phyloP scores from a whole-genome alignment of 2,888 invertebrate genomes.

The Aphodius granarius region DNA sequence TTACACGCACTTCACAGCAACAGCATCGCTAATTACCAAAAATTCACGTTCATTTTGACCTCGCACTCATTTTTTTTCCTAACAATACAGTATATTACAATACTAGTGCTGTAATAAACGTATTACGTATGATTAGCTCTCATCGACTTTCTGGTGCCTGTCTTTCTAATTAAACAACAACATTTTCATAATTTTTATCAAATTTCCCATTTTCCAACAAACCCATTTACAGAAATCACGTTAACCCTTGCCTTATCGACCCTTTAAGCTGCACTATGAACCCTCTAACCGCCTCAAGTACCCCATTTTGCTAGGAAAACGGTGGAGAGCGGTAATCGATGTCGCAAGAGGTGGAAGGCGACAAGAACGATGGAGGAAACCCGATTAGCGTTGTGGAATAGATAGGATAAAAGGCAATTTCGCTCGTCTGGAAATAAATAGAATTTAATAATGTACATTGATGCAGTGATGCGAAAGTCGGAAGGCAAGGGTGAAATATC shows the following conservation, averaged over 20 bases:
- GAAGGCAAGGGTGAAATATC: conserved; percentile 4
- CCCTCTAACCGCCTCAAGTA: neutral
- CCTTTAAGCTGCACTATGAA: neutral
- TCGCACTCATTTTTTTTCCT: no score
- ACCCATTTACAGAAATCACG: neutral
- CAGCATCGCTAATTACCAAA: no score
- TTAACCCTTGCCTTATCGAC: neutral
- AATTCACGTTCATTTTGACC: no score
- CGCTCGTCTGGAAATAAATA: conserved; percentile 18
- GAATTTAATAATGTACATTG: conserved; percentile 25
- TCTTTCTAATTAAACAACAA: no score
- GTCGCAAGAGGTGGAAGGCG: neutral
- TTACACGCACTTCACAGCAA: no score
- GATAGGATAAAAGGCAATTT: conserved; percentile 11
- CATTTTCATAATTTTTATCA: no score
- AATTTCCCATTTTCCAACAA: no score
- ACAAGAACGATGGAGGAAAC: neutral
- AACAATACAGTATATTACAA: no score
- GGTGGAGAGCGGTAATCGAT: neutral
- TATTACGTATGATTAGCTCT: no score
- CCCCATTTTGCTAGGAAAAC: neutral
- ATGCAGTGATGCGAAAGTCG: neutral
- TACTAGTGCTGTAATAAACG: no score
- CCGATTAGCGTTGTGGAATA: neutral
- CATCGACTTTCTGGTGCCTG: no score